phyloP scores from a whole-genome alignment of 1,140 invertebrate species.

The Anthonomus grandis region DNA sequence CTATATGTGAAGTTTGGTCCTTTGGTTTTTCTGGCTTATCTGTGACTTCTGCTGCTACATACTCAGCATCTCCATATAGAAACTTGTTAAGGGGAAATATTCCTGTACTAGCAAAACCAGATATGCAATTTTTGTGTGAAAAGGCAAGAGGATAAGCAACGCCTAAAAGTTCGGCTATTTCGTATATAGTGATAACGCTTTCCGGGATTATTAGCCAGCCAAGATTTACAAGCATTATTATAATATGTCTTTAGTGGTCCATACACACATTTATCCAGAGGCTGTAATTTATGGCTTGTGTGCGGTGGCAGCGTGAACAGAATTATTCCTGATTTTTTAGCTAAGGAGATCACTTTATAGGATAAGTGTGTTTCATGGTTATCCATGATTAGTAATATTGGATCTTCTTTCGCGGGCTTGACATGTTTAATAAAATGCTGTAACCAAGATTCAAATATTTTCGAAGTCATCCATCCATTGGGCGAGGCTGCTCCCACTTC shows the following conservation, averaged over 20 bases:
- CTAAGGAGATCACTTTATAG: constrained; percentile 26
- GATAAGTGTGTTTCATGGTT: constrained; percentile 32
- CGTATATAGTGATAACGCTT: constrained; percentile 24
- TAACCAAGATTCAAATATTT: constrained; percentile 50
- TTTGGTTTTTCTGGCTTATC: too few species aligned
- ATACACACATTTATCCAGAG: constrained; percentile 40
- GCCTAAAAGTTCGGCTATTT: constrained; percentile 23
- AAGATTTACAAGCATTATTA: constrained; percentile 27
- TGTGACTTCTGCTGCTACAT: too few species aligned
- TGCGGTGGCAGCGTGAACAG: constrained; percentile 44
- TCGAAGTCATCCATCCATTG: constrained; percentile 50
- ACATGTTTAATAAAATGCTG: constrained; percentile 49
- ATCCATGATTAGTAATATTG: constrained; percentile 28
- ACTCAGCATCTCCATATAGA: too few species aligned
- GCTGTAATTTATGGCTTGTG: constrained; percentile 45
- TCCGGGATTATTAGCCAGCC: constrained; percentile 5
- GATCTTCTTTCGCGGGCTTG: constrained; percentile 38
- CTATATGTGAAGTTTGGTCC: too few species aligned
- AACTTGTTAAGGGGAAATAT: constrained; percentile 19
- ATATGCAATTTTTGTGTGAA: constrained; percentile 13
- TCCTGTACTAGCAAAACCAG: constrained; percentile 14
- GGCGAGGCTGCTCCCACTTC: constrained; percentile 45
- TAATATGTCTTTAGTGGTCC: constrained; percentile 37
- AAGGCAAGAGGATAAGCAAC: constrained; percentile 22
- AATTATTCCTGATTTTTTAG: constrained; percentile 14